A percentile compares a stretch with the other conserved stretches of the same genome.
Evolutionary conservation across 2,888 invertebrate species (phyloP).

Genomic region (Hirtodrosophila trivittata): DNA sequence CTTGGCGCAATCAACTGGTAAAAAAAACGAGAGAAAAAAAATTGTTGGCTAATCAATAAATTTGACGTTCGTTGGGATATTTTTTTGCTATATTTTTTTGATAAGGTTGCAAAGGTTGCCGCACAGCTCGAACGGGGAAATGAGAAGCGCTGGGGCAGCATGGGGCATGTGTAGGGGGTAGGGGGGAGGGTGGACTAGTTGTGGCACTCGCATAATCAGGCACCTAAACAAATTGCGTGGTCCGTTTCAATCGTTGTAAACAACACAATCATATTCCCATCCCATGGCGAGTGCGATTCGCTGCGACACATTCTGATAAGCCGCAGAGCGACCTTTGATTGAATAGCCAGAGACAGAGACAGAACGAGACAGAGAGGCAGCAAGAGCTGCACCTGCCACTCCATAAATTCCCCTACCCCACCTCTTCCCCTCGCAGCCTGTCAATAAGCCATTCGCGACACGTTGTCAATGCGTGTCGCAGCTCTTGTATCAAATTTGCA

Average conservation of each 20-base stretch:
- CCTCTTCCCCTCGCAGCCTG: neutral
- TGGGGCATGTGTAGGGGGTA: too few species aligned
- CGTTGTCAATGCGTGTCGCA: slow-evolving; percentile 54
- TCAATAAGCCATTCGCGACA: slow-evolving; percentile 22
- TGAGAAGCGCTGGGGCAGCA: neutral
- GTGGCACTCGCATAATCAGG: slow-evolving; percentile 49
- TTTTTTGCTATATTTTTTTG: slow-evolving; percentile 6
- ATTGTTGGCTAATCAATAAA: slow-evolving; percentile 54
- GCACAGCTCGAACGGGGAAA: neutral
- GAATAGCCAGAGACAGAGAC: neutral
- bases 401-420: neutral
- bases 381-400: neutral
- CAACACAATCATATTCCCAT: slow-evolving; percentile 55
- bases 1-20: slow-evolving; percentile 40
- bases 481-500: slow-evolving; percentile 29
- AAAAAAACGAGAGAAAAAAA: slow-evolving; percentile 11
- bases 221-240: slow-evolving; percentile 64
- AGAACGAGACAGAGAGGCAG: neutral
- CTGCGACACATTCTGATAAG: slow-evolving; percentile 31
- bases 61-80: slow-evolving; percentile 27
- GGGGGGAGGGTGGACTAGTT: neutral
- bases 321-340: slow-evolving; percentile 42
- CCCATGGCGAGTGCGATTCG: slow-evolving; percentile 14
- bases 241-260: slow-evolving; percentile 51
- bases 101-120: slow-evolving; percentile 29